Base-by-base conservation (phyloP, 2,113 vertebrate species). In the Oplegnathus fasciatus region DNA sequence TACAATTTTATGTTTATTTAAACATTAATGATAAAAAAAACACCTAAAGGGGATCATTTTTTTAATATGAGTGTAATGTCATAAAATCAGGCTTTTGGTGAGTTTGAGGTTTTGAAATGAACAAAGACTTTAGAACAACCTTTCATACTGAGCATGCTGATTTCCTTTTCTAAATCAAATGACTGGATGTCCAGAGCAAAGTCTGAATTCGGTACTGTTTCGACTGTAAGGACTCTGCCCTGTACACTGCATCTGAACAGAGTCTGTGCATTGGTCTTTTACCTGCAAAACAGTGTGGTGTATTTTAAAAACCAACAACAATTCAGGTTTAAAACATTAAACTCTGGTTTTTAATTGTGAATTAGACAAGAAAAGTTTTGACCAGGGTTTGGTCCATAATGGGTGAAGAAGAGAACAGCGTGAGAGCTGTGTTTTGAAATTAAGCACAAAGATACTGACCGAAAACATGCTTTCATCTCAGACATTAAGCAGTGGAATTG, bases 141-240 rank as follows among this genome's bases (percentile, higher is more conserved):
- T 85, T 83, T 86, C 4, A 62, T 26, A 9, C n/a, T 48, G 6
- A 57, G 18, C 14, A 9, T 52, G 48, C 26, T 70, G 20, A 75
- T 50, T 76, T 2, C 20, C 8, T 18, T 72, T 58, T 75, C 10
- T 52, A 62, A 60, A 79, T 77, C 62, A 50, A 58, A 61, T 32
- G 48, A 66, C 30, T 57, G 13, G 32, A 75, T 54, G 42, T 67
- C 34, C 34, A 37, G 66, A 71, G 55, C 50, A 79, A 85, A 66
- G 40, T 82, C 52, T 86, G 62, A 32, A 61, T 78, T 76, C 44
- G 48, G 13, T 54, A 30, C 26, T 60, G n/a, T 50, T 72, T n/a
- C 0, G 1, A 30, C 28, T 62, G 17, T 42, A 44, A 58, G 37
- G 20, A 65, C 65, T 66, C 40, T 20, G 46, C 22, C 44, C 75